Evolutionary conservation across 2,888 invertebrate species (phyloP), one percentile per base, ranked within the genome.

Genomic region (Onchidella celtica): DNA sequence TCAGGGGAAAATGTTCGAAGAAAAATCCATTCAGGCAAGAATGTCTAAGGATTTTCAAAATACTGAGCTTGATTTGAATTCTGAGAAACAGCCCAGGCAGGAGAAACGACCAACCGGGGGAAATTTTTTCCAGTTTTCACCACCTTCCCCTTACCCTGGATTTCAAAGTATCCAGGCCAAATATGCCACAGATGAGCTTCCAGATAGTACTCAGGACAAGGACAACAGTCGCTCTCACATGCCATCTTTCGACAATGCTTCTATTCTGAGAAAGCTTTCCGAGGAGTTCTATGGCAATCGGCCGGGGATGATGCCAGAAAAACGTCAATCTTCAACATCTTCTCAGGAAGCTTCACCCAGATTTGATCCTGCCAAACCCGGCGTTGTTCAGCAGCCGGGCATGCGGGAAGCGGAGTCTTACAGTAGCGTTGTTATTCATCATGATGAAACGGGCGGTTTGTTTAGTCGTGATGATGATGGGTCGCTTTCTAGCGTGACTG

Each of bases 181-280:
- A 38, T 86, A 86, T 69, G 80, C 82, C 36, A 84, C 86, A 17
- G 86, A 86, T 59, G 82, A 83, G 6, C 59, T 57, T 14, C 36
- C 70, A 32, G 77, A 74, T 9, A 34, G n/a, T 11, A 38, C 6
- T 9, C 24, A 27, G 4, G 68, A 55, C n/a, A 57, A 55, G 24
- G 66, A 65, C 14, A 61, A 65, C 17, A 36, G 38, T 40, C 72
- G 66, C 21, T 38, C 29, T 6, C 2, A 2, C 0, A 11, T 27
- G 21, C 61, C 74, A 6, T 24, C 27, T 4, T 59, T 61, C 47
- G 83, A 87, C 9, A 85, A 85, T 21, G 88, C 86, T 24, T 89
- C 90, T 4, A 88, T 92, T 84, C 86, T 92, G 81, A 83, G 91
- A 55, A 90, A 90, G 81, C 86, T 92, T 14, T 89, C 92, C 3